Evolutionary conservation across 2,113 vertebrate species (phyloP).

Genomic region (Neotragus moschatus): DNA sequence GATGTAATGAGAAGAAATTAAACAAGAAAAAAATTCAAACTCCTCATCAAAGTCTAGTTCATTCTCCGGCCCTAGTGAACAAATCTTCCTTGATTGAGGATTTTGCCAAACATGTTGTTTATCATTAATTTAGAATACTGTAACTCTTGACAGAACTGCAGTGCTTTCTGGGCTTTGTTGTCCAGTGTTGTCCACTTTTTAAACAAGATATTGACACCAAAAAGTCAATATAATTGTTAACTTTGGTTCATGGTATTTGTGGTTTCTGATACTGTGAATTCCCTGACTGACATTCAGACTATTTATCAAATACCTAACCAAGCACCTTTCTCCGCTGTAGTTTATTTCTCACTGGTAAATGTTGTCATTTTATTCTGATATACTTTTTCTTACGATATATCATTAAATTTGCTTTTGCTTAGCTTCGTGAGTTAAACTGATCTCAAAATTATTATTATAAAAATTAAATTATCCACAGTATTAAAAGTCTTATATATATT

Average conservation of each 20-base stretch:
- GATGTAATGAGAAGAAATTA: neutral
- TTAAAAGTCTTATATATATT: neutral
- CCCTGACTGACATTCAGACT: neutral
- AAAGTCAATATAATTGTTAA: neutral
- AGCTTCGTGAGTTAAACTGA: neutral
- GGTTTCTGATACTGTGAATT: neutral
- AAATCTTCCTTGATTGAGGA: neutral
- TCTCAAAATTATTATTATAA: neutral
- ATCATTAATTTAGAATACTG: neutral
- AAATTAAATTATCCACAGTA: neutral
- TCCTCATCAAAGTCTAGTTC: neutral
- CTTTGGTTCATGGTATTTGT: neutral
- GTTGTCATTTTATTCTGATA: neutral
- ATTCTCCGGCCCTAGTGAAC: neutral
- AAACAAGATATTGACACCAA: neutral
- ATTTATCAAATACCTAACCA: neutral
- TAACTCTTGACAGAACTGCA: neutral
- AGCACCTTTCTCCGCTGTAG: neutral
- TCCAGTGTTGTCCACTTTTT: neutral
- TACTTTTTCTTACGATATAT: neutral
- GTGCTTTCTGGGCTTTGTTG: neutral
- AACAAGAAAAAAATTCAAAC: neutral
- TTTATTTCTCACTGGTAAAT: neutral
- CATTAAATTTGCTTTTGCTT: slow-evolving; percentile 1
- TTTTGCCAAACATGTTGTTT: neutral